phyloP scores from a whole-genome alignment of 1,140 invertebrate genomes.

The Harpegnathos saltator region DNA sequence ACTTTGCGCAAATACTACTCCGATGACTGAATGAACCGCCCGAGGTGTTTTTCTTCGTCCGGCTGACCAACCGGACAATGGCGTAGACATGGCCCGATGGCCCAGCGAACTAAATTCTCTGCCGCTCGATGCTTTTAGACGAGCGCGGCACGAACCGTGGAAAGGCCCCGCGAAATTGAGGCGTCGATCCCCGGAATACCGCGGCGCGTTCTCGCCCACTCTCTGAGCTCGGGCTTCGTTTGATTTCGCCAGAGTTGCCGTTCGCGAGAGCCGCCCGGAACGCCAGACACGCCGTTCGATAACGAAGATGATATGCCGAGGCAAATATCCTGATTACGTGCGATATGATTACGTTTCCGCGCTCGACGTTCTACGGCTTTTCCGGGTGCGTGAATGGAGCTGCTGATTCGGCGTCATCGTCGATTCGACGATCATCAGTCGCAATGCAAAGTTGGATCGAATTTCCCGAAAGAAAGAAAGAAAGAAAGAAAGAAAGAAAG shows the following conservation, averaged over 20 bases:
- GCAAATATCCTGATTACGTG: background rate
- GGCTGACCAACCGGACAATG: background rate
- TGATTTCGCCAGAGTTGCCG: background rate
- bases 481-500: background rate
- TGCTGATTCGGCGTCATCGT: too few relatives aligned
- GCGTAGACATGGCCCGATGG: slow-evolving; percentile 45
- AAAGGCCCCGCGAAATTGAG: background rate
- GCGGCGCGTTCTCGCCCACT: background rate
- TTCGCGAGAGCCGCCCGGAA: background rate
- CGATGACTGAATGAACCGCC: slow-evolving; percentile 59
- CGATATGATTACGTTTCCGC: background rate
- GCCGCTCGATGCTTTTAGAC: slow-evolving; percentile 18
- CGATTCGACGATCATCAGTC: background rate
- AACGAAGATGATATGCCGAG: background rate
- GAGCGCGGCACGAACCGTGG: background rate
- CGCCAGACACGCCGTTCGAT: background rate
- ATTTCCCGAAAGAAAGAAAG: background rate
- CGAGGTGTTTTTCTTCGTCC: slow-evolving; percentile 32
- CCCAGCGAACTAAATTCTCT: slow-evolving; percentile 14
- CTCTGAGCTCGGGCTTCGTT: background rate
- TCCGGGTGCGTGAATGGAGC: background rate
- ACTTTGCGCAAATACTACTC: slow-evolving; percentile 60
- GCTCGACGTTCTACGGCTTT: background rate
- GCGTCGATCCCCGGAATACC: slow-evolving; percentile 1
- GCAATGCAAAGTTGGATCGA: slow-evolving; percentile 4